Evolutionary conservation across 2,888 invertebrate genomes (phyloP), one percentile per base, ranked within the genome.

Genomic region (Galerucella nymphaeae): DNA sequence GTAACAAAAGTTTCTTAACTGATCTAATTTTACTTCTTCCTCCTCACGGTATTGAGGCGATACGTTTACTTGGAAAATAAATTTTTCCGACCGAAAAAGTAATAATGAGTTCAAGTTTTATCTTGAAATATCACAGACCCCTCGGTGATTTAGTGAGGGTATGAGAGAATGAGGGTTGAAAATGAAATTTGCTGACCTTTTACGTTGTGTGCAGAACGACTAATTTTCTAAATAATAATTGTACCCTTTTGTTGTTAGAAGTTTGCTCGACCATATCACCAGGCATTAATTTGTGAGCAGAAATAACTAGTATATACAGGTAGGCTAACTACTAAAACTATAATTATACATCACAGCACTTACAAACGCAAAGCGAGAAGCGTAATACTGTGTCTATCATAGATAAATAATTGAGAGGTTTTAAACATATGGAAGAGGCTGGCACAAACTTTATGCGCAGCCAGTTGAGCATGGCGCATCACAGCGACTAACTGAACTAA

Each of bases 101-200:
- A 73, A 73, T 73, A 73, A 73, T 70, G 73, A 70, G 66, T 70
- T 73, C 70, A 62, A 67, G 73, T 68, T 70, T 73, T 73, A 73
- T 73, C 73, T 72, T 72, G 72, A 72, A 72, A 72, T 68, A 72
- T 72, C 72, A 72, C 48, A 38, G 68, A 64, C 16, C 72, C 72
- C 68, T 72, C 64, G 67, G 68, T 72, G 72, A 72, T 72, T 72
- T 68, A 72, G 58, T 48, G 50, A 64, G 55, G 68, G 58, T 58
- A 38, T 18, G 61, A 64, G 45, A 64, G 45, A 72, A 66, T 68
- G 59, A 72, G 72, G 72, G 72, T 59, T 72, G 66, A 50, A 68
- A 68, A 67, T 45, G 72, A 72, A 72, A 45, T 72, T 58, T 58
- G 68, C 72, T 72, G 68, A 72, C 72, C 72, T 72, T 67, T 67